Percentiles rank a stretch among this genome's conserved stretches.
Evolutionary conservation across 1,140 invertebrate species (phyloP).

Genomic region (Amphibalanus amphitrite): DNA sequence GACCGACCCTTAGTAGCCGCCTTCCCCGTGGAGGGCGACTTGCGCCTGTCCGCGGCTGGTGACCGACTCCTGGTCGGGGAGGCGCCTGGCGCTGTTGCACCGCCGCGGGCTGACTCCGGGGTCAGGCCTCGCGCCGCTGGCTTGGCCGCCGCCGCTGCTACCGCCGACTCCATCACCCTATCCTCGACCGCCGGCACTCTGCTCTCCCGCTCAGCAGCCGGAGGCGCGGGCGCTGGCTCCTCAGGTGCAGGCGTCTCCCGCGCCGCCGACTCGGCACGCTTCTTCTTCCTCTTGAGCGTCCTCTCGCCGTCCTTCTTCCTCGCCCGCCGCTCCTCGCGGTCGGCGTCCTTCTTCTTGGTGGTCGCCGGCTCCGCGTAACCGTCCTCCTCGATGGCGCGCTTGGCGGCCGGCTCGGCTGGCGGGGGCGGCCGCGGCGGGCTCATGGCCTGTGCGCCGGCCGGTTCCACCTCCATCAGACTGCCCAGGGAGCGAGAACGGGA

Average conservation of each 20-base stretch:
- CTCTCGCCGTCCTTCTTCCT: not conserved
- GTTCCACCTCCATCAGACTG: not conserved
- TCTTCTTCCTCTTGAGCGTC: not conserved
- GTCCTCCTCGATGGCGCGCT: not conserved
- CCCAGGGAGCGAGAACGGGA: not conserved
- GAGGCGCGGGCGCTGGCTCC: too few species aligned
- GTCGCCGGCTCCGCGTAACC: not conserved
- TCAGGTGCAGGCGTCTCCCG: not conserved
- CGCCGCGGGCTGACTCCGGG: too few species aligned
- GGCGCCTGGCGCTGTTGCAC: too few species aligned
- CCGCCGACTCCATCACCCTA: too few species aligned
- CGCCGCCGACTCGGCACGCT: not conserved
- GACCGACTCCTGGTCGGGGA: not conserved
- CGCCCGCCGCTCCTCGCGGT: not conserved
- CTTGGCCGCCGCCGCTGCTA: too few species aligned
- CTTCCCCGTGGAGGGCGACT: not conserved
- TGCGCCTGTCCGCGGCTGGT: not conserved
- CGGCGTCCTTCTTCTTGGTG: not conserved
- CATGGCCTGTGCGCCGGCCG: not conserved
- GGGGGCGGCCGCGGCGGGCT: conserved; percentile 3
- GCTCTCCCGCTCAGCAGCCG: not conserved
- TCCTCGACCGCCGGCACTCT: not conserved
- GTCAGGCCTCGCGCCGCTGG: too few species aligned
- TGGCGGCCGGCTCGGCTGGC: not conserved
- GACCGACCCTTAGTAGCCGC: too few species aligned